phyloP scores from a whole-genome alignment of 2,888 invertebrate species.

The Melitaea athalia region DNA sequence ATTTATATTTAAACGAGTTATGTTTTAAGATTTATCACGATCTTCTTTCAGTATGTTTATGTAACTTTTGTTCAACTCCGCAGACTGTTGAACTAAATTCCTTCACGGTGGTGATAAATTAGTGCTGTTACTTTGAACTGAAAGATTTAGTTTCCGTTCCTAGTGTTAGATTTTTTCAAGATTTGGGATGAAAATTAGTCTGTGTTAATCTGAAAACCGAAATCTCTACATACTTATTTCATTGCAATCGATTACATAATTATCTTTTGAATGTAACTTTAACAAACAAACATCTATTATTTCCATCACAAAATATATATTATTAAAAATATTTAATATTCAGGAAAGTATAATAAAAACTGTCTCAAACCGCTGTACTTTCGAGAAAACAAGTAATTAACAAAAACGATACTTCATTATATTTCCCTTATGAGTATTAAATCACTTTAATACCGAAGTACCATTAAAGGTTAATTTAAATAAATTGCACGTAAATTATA shows the following conservation, averaged over 20 bases:
- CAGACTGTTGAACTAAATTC: slow-evolving; percentile 29
- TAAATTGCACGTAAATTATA: slow-evolving; percentile 1
- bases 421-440: neutral
- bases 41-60: slow-evolving; percentile 38
- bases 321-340: too few species aligned
- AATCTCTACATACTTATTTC: too few species aligned
- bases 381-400: too few species aligned
- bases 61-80: slow-evolving; percentile 27
- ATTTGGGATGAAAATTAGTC: too few species aligned
- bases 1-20: slow-evolving; percentile 33
- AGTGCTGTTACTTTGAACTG: neutral
- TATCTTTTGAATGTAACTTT: too few species aligned
- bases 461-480: neutral
- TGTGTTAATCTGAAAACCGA: too few species aligned
- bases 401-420: neutral
- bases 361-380: neutral
- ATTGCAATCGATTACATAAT: too few species aligned
- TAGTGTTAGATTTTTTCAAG: too few species aligned
- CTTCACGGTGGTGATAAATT: slow-evolving; percentile 9
- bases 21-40: slow-evolving; percentile 37
- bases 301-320: too few species aligned
- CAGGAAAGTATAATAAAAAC: too few species aligned
- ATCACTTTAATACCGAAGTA: neutral
- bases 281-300: too few species aligned
- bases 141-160: neutral